Evolutionary conservation across 2,888 invertebrate species (phyloP).

Genomic region (Drosophila ustulata): DNA sequence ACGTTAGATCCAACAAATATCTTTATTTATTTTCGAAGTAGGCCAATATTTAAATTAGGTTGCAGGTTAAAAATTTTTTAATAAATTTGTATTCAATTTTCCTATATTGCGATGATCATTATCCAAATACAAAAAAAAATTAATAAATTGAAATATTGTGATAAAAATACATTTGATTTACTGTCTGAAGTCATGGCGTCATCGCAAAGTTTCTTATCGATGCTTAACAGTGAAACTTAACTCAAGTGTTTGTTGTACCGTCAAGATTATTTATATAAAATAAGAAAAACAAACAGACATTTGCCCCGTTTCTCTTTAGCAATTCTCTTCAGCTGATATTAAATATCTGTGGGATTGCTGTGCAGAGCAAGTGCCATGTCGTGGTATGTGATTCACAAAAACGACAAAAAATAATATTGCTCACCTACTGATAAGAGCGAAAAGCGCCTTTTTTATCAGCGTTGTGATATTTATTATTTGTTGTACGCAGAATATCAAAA

Average conservation of each 20-base stretch:
- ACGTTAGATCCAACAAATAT: constrained; percentile 9
- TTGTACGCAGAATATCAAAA: constrained; percentile 35
- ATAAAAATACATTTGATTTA: constrained; percentile 1
- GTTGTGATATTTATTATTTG: constrained; percentile 15
- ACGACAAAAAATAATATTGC: constrained; percentile 23
- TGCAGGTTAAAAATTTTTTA: not conserved
- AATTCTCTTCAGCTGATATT: constrained; percentile 19
- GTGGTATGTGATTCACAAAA: constrained; percentile 31
- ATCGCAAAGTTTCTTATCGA: constrained; percentile 23
- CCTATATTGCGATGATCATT: not conserved
- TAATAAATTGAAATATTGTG: not conserved
- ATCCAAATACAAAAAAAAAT: no score
- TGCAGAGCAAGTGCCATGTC: constrained; percentile 4
- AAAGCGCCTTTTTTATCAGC: constrained; percentile 33
- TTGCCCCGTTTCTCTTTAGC: constrained; percentile 19
- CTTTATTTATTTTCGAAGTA: not conserved
- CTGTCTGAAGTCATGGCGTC: constrained; percentile 8
- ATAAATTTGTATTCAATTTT: not conserved
- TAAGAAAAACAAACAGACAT: constrained; percentile 28
- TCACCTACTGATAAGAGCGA: constrained; percentile 44
- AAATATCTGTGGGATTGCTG: constrained; percentile 2
- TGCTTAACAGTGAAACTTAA: not conserved
- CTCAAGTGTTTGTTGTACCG: constrained; percentile 8
- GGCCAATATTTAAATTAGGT: constrained; percentile 1
- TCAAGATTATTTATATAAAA: constrained; percentile 17